Percentiles rank a stretch among this genome's conserved stretches.
Evolutionary conservation across 2,888 invertebrate species (phyloP).

Genomic region (Cylindroiulus punctatus): DNA sequence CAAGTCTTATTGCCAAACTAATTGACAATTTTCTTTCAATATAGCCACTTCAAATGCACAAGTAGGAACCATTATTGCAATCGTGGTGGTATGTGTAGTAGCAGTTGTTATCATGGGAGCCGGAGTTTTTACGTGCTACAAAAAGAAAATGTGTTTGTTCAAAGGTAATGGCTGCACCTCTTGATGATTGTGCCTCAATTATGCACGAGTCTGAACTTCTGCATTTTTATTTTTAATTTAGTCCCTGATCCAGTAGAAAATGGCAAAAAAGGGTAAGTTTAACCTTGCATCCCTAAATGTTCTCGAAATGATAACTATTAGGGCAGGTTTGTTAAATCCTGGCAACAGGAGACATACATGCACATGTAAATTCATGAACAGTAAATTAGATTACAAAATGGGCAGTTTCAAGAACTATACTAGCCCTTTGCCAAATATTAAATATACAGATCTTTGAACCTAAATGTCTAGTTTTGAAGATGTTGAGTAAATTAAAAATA

Average conservation of each 20-base stretch:
- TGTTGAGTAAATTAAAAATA: no score
- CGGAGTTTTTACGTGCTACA: conserved; percentile 49
- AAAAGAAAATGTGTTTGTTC: conserved; percentile 52
- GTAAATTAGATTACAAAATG: no score
- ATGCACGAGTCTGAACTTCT: not conserved
- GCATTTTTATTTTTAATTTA: not conserved
- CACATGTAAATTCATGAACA: no score
- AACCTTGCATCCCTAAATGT: not conserved
- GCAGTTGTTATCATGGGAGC: conserved; percentile 46
- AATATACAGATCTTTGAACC: no score
- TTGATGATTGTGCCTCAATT: not conserved
- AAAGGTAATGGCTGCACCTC: conserved; percentile 26
- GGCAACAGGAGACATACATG: no score
- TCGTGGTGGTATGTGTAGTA: conserved; percentile 52
- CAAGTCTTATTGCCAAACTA: not conserved
- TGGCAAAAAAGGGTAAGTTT: not conserved
- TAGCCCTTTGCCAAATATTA: no score
- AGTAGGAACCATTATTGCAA: conserved; percentile 51
- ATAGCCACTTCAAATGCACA: conserved; percentile 22
- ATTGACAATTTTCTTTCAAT: not conserved
- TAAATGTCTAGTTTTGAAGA: no score
- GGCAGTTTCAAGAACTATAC: no score
- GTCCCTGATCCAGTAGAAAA: not conserved
- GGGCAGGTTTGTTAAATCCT: no score
- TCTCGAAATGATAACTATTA: not conserved